phyloP scores from a whole-genome alignment of 2,888 invertebrate genomes.

The Eristalis tenax region DNA sequence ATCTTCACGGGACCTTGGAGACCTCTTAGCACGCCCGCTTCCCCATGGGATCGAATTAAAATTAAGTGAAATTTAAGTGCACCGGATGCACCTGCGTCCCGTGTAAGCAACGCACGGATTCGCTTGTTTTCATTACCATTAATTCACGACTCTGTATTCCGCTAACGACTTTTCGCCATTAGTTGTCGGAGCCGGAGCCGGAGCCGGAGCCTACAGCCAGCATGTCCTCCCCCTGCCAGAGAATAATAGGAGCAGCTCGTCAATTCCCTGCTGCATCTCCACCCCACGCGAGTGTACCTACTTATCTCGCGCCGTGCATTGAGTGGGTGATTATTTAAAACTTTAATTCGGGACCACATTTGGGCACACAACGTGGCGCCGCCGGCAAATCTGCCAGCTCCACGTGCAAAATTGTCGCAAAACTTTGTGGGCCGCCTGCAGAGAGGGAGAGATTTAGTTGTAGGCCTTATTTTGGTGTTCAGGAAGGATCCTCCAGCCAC shows the following conservation, averaged over 20 bases:
- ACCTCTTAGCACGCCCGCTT: background rate
- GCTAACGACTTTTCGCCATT: slow-evolving; percentile 35
- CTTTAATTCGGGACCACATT: slow-evolving; percentile 49
- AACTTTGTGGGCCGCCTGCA: background rate
- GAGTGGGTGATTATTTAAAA: slow-evolving; percentile 59
- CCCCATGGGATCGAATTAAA: slow-evolving; percentile 37
- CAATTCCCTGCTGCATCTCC: background rate
- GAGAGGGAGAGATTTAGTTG: background rate
- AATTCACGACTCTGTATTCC: slow-evolving; percentile 42
- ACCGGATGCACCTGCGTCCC: slow-evolving; percentile 19
- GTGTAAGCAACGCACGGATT: slow-evolving; percentile 9
- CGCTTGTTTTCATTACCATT: slow-evolving; percentile 38
- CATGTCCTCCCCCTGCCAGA: background rate
- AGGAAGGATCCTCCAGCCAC: slow-evolving; percentile 25
- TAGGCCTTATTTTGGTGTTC: background rate
- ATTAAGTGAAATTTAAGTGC: slow-evolving; percentile 50
- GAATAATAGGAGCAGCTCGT: slow-evolving; percentile 26
- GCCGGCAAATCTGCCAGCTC: slow-evolving; percentile 3
- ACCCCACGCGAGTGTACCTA: slow-evolving; percentile 2
- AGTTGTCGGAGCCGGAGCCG: slow-evolving; percentile 14
- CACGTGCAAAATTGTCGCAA: slow-evolving; percentile 32
- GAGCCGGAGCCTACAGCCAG: background rate
- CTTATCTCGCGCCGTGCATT: slow-evolving; percentile 18
- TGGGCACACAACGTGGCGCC: background rate
- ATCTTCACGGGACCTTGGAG: background rate